These are phyloP conservation scores for Zophobas morio DNA, from an alignment of 1,140 invertebrate genomes.

Conservation along the genomic window DNA sequence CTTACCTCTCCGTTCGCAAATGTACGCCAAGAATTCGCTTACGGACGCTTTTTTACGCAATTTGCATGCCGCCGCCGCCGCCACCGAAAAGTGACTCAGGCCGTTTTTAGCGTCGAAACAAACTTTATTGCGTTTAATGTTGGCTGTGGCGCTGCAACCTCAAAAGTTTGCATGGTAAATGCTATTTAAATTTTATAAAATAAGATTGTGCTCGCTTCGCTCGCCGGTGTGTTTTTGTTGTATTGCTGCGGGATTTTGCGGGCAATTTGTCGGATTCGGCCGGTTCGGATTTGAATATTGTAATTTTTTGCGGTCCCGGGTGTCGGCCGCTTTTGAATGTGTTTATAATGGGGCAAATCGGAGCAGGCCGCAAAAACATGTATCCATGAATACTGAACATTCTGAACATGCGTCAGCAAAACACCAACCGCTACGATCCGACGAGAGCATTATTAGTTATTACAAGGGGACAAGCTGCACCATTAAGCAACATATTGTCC, in stretches of 20 bases:
- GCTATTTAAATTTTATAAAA: too few species aligned
- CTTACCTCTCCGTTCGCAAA: constrained; percentile 20
- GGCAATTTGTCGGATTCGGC: background rate
- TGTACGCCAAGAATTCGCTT: background rate
- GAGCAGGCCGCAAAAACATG: constrained; percentile 31
- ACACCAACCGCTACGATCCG: constrained; percentile 16
- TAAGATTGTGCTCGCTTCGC: too few species aligned
- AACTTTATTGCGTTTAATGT: too few species aligned
- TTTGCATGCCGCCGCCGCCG: background rate
- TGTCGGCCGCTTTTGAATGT: background rate
- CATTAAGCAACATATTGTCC: constrained; percentile 53
- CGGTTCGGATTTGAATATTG: background rate
- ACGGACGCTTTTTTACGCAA: background rate
- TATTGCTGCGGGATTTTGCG: background rate
- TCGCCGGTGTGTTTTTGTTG: too few species aligned
- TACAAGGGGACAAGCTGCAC: constrained; percentile 50
- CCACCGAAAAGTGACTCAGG: too few species aligned
- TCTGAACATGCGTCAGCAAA: constrained; percentile 43
- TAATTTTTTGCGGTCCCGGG: background rate
- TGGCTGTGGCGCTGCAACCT: too few species aligned
- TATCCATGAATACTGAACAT: constrained; percentile 33
- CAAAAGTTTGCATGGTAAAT: too few species aligned
- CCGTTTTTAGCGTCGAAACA: too few species aligned
- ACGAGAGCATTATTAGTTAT: constrained; percentile 49
- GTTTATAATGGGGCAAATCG: constrained; percentile 14